Base-by-base conservation (phyloP, 2,888 invertebrate genomes). In the Meiosimyza decipiens region DNA sequence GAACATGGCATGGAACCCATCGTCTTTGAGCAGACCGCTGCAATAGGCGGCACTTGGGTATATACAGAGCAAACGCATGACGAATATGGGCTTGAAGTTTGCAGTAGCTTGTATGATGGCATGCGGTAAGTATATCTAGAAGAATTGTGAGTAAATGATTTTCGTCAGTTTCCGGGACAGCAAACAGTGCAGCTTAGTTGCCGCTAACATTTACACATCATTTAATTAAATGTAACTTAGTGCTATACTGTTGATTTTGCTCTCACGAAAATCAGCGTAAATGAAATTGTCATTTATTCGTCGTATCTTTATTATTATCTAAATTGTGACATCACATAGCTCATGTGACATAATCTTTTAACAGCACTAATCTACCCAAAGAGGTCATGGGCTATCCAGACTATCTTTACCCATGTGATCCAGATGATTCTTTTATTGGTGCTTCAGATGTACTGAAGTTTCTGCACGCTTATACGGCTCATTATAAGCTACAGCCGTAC, bases 311-410 rank as follows among this genome's bases (percentile, higher is more conserved):
- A 3, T 28, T 28, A 28, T 28, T 28, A 28, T 28, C 28, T 28
- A 28, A 28, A 28, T 4, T 28, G 3, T 28, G 28, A 28, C 28
- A 28, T 28, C 28, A 28, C 4, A 28, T 28, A 28, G 3, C 2
- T 28, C 28, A 28, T 3, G 4, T 28, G 28, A 28, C 0, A 3
- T 28, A 3, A 28, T 54, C 15, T 54, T 18, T 54, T 2, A 11
- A 16, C 12, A 97, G 97, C 82, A 96, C 97, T 0, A 97, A 97
- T 87, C 89, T 97, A 6, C 97, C 97, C 0, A 97, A 96, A 83
- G 96, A 98, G 88, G 91, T 95, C 3, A 98, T 98, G 97, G 94
- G 94, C 0, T 97, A 92, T 85, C 95, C 95, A 0, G 96, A 95
- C 83, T 95, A 92, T 86, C 92, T 93, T 0, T 92, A 95, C 75